Percentiles rank a stretch among this genome's conserved stretches.
These are phyloP conservation scores for Acronicta psi DNA, from an alignment of 2,888 invertebrate species.

Conservation along the genomic window DNA sequence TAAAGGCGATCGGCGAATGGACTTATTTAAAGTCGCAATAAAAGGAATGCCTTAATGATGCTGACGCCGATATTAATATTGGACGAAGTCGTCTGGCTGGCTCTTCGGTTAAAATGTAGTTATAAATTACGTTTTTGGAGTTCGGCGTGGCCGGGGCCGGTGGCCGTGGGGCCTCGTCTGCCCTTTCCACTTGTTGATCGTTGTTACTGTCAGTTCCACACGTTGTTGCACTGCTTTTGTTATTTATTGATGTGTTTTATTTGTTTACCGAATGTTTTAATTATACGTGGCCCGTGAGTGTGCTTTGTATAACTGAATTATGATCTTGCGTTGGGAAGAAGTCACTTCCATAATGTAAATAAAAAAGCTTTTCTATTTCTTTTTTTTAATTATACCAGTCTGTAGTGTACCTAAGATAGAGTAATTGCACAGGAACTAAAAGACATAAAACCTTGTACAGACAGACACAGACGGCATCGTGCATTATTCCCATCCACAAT, in stretches of 20 bases:
- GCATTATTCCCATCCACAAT: slow-evolving; percentile 43
- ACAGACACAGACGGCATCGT: slow-evolving; percentile 38
- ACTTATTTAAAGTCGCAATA: slow-evolving; percentile 88
- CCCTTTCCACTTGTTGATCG: slow-evolving; percentile 56
- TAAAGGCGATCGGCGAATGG: slow-evolving; percentile 80
- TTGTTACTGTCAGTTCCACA: slow-evolving; percentile 51
- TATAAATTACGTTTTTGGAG: slow-evolving; percentile 85
- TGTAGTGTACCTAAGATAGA: slow-evolving; percentile 15
- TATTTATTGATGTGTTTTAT: slow-evolving; percentile 43
- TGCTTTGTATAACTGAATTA: slow-evolving; percentile 13
- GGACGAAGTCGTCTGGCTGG: slow-evolving; percentile 74
- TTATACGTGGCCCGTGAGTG: slow-evolving; percentile 16
- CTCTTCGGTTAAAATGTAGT: slow-evolving; percentile 81
- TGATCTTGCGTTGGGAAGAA: not conserved
- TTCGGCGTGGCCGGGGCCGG: slow-evolving; percentile 36
- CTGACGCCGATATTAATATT: slow-evolving; percentile 86
- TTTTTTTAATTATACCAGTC: not conserved
- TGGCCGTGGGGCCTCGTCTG: slow-evolving; percentile 44
- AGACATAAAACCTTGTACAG: slow-evolving; percentile 31
- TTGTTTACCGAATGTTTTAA: slow-evolving; percentile 32
- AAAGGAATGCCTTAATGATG: slow-evolving; percentile 88
- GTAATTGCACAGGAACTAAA: slow-evolving; percentile 32
- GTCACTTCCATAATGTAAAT: not conserved
- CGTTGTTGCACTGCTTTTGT: slow-evolving; percentile 47
- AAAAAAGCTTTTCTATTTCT: not conserved